A percentile compares a stretch with the other conserved stretches of the same genome.
Evolutionary conservation across 1,140 invertebrate genomes (phyloP).

Genomic region (Anthonomus grandis): DNA sequence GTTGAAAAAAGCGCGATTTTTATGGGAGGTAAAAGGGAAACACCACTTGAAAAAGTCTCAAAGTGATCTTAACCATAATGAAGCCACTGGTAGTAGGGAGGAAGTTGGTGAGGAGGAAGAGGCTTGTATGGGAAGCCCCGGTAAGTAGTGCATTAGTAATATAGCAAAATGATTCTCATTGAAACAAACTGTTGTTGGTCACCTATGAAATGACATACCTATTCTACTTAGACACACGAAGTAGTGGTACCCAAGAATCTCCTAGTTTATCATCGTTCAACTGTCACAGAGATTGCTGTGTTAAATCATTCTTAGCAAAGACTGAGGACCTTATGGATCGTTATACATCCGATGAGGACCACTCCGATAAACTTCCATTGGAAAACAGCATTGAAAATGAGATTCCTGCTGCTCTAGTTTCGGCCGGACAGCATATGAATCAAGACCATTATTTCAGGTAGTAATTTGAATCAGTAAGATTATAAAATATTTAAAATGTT

Average conservation of each 20-base stretch:
- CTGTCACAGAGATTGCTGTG: too few relatives aligned
- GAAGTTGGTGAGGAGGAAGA: too few relatives aligned
- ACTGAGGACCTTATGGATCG: constrained; percentile 36
- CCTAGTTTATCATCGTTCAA: too few relatives aligned
- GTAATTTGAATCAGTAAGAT: not conserved
- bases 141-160: too few relatives aligned
- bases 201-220: too few relatives aligned
- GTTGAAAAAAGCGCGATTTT: constrained; percentile 61
- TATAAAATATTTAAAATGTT: not conserved
- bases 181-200: too few relatives aligned
- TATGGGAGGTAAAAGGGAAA: constrained; percentile 64
- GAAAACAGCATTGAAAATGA: constrained; percentile 38
- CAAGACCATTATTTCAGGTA: constrained; percentile 54
- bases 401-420: constrained; percentile 39
- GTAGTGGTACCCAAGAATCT: too few relatives aligned
- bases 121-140: too few relatives aligned
- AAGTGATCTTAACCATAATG: not conserved
- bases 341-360: constrained; percentile 31
- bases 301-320: constrained; percentile 36
- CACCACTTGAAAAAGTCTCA: constrained; percentile 52
- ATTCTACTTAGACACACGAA: too few relatives aligned
- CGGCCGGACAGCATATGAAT: constrained; percentile 34
- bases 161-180: too few relatives aligned
- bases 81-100: too few relatives aligned
- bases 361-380: constrained; percentile 20